Conservation (phyloP, 2,888 invertebrate genomes). For the Tetragnatha montana region DNA sequence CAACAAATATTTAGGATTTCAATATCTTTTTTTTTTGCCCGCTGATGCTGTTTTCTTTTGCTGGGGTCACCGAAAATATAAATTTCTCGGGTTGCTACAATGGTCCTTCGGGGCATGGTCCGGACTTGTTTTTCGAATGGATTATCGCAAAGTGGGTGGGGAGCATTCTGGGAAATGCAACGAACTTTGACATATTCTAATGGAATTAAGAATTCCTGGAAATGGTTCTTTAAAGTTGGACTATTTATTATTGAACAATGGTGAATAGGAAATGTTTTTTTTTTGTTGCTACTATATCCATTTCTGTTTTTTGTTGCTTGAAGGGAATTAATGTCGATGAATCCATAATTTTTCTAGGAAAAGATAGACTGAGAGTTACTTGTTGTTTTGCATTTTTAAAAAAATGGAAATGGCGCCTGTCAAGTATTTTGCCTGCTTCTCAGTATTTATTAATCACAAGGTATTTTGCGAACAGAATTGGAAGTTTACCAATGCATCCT, state of each 20-base stretch:
- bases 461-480: no score
- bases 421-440: no score
- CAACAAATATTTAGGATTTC: slow-evolving; percentile 69
- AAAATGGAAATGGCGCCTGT: no score
- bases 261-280: neutral
- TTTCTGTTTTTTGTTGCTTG: neutral
- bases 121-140: neutral
- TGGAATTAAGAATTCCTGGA: neutral
- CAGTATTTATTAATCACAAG: no score
- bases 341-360: neutral
- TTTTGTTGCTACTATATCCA: neutral
- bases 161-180: neutral
- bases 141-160: neutral
- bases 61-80: slow-evolving; percentile 10
- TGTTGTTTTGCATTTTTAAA: no score
- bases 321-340: neutral
- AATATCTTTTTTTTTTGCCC: slow-evolving; percentile 38
- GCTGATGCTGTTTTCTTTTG: slow-evolving; percentile 49
- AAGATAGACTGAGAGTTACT: neutral
- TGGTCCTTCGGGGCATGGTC: neutral
- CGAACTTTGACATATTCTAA: neutral
- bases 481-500: no score
- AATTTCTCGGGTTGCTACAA: neutral
- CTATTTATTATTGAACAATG: neutral
- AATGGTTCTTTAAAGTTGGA: neutral